Conservation (phyloP, 2,888 invertebrate species). For the Diadegma fenestrale region DNA sequence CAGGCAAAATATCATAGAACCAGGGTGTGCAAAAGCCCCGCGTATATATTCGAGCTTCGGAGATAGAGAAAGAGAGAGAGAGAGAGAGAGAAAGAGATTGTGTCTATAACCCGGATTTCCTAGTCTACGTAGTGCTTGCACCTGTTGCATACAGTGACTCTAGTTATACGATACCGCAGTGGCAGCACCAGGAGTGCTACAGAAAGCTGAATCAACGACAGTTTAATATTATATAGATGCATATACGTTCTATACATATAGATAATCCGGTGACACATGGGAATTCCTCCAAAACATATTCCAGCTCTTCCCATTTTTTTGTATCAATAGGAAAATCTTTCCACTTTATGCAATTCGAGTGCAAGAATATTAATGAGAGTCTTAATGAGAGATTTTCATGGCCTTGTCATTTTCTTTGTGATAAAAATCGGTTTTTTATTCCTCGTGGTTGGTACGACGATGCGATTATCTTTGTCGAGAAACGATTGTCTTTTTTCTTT, state of each 20-base stretch:
- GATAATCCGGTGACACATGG: conserved; percentile 62
- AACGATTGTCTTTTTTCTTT: neutral
- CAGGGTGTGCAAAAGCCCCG: conserved; percentile 14
- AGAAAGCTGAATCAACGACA: conserved; percentile 22
- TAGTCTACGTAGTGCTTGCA: conserved; percentile 53
- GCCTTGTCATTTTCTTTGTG: too few species aligned
- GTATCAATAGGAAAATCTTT: neutral
- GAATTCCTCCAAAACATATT: conserved; percentile 49
- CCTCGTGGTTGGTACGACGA: neutral
- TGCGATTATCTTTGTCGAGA: neutral
- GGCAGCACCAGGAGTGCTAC: conserved; percentile 31
- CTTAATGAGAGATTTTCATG: neutral
- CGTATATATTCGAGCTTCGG: neutral
- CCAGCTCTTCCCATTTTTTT: conserved; percentile 17
- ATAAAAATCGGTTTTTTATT: neutral
- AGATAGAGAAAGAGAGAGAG: conserved; percentile 3
- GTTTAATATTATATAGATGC: conserved; percentile 12
- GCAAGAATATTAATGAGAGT: neutral
- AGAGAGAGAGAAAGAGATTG: conserved; percentile 20
- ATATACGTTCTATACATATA: conserved; percentile 8
- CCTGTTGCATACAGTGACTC: conserved; percentile 67
- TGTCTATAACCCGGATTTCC: conserved; percentile 48
- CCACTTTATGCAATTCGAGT: neutral
- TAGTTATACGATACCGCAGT: conserved; percentile 58
- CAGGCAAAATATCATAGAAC: conserved; percentile 47